Evolutionary conservation across 2,113 vertebrate genomes (phyloP).

Genomic region (Spilogale gracilis): DNA sequence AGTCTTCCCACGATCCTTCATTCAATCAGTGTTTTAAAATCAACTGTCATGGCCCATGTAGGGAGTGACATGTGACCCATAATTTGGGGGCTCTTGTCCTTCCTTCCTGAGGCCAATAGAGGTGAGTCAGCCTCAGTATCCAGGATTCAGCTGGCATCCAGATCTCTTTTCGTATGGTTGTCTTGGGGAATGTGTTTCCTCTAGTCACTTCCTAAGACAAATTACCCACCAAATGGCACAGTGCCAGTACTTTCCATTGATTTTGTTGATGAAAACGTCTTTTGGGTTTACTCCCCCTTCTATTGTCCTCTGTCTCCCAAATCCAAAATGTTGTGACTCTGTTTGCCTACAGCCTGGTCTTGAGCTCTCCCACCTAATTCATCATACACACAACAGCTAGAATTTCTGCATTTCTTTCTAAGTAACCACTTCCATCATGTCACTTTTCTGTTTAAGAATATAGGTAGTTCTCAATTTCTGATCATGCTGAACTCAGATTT

Average conservation of each 20-base stretch:
- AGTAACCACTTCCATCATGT: not conserved
- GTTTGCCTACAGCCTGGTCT: not conserved
- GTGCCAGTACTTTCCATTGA: not conserved
- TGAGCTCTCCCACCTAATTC: not conserved
- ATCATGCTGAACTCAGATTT: not conserved
- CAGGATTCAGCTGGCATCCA: not conserved
- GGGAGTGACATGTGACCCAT: not conserved
- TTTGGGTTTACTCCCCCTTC: not conserved
- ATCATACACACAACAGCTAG: not conserved
- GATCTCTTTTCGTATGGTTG: not conserved
- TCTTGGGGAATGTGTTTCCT: not conserved
- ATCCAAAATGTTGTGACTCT: not conserved
- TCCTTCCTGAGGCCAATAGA: not conserved
- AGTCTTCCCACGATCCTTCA: not conserved
- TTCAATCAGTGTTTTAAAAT: not conserved
- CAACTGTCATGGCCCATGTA: not conserved
- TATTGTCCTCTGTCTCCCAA: not conserved
- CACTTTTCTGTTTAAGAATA: not conserved
- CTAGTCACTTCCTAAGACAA: not conserved
- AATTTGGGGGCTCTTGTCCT: not conserved
- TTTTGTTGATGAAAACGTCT: conserved; percentile 12
- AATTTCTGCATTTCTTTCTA: not conserved
- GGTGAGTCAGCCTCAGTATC: not conserved
- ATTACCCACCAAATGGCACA: not conserved
- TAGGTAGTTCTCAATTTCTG: not conserved